These are phyloP conservation scores for Calidris pygmaea DNA, from an alignment of 2,113 vertebrate genomes.

Conservation along the genomic window DNA sequence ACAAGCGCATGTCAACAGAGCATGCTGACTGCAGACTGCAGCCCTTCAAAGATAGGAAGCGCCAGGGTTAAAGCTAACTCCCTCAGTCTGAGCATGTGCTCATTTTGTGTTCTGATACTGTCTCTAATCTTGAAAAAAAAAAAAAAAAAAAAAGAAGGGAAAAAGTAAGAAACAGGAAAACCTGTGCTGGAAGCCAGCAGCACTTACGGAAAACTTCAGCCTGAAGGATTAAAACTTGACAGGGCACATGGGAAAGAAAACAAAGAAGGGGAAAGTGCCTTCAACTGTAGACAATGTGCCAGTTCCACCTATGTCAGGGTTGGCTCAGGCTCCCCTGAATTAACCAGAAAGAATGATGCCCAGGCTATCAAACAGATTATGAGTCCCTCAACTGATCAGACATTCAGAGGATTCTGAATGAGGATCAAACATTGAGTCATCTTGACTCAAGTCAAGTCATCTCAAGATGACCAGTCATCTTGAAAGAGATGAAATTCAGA, in stretches of 20 bases:
- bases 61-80: not conserved
- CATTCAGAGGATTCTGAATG: too few relatives aligned
- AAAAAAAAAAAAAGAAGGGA: not conserved
- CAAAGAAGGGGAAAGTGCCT: not conserved
- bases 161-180: not conserved
- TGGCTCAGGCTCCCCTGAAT: not conserved
- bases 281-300: not conserved
- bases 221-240: not conserved
- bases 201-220: not conserved
- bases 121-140: not conserved
- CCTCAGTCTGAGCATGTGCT: not conserved
- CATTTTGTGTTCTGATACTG: not conserved
- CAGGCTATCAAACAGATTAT: not conserved
- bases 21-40: not conserved
- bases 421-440: not conserved
- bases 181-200: not conserved
- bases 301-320: not conserved
- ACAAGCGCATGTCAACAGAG: not conserved
- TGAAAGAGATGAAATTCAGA: not conserved
- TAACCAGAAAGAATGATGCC: not conserved
- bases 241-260: not conserved
- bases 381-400: not conserved
- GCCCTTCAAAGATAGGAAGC: conserved; percentile 28
- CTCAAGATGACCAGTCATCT: not conserved
- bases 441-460: too few relatives aligned